These are phyloP conservation scores for Gymnoscopelus microlampas DNA, from an alignment of 2,797 vertebrate species.

Conservation along the genomic window DNA sequence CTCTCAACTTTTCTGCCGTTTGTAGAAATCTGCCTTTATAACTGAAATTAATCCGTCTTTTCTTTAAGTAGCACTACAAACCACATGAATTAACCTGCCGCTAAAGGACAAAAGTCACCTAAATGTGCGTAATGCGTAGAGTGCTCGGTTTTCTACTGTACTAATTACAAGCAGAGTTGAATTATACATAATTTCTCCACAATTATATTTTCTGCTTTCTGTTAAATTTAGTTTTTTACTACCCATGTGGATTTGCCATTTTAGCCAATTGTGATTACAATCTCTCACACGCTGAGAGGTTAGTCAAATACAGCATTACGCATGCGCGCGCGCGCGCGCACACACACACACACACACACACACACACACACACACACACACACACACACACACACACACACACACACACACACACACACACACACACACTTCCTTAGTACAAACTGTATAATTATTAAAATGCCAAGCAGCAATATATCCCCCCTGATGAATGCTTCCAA, in stretches of 20 bases:
- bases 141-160: not conserved
- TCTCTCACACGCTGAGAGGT: no score
- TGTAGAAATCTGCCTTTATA: no score
- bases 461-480: not conserved
- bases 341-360: not conserved
- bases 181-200: not conserved
- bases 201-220: not conserved
- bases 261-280: not conserved
- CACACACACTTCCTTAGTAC: not conserved
- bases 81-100: constrained; percentile 65
- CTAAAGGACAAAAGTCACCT: constrained; percentile 51
- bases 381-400: not conserved
- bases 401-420: constrained; percentile 10
- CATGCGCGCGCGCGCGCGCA: not conserved
- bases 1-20: constrained; percentile 66
- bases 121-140: constrained; percentile 29
- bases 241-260: not conserved
- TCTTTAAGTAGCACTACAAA: constrained; percentile 68
- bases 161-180: constrained; percentile 2
- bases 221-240: not conserved
- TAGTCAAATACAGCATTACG: no score
- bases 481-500: constrained; percentile 3
- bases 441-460: constrained; percentile 8
- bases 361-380: no score
- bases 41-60: constrained; percentile 72